These are phyloP conservation scores for Aurelia sp. DNA, from an alignment of 30 jellyfish, hydroid and myxozoan species.

Conservation along the genomic window DNA sequence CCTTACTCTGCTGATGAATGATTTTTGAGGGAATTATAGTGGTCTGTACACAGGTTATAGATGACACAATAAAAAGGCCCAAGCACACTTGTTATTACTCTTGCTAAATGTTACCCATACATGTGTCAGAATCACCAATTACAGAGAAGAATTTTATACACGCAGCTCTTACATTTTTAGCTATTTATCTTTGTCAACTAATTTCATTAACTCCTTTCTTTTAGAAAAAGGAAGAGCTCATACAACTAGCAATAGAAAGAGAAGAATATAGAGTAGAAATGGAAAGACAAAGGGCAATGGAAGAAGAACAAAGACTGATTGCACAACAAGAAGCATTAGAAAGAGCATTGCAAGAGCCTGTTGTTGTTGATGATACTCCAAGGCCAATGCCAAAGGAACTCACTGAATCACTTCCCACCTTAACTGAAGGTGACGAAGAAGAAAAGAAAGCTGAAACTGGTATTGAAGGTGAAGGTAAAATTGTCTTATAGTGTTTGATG, in stretches of 20 bases:
- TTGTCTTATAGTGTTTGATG: not conserved
- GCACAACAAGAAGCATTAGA: slow-evolving; percentile 69
- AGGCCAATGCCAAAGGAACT: slow-evolving; percentile 18
- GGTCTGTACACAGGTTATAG: too few species aligned
- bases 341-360: slow-evolving; percentile 47
- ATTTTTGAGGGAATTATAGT: too few species aligned
- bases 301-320: slow-evolving; percentile 76
- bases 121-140: too few species aligned
- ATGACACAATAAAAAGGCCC: too few species aligned
- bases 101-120: too few species aligned
- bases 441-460: slow-evolving; percentile 40
- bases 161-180: not conserved
- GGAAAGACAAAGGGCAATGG: slow-evolving; percentile 65
- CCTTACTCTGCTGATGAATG: too few species aligned
- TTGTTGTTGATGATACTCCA: slow-evolving; percentile 16
- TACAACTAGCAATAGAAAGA: slow-evolving; percentile 65
- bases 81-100: too few species aligned
- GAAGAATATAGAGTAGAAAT: slow-evolving; percentile 64
- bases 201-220: not conserved
- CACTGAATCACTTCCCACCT: slow-evolving; percentile 39
- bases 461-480: not conserved
- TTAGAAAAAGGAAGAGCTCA: slow-evolving; percentile 57
- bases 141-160: too few species aligned
- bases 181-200: not conserved
- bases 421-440: slow-evolving; percentile 62